Conservation (phyloP, 23 tunicate genomes). For the Styela plicata region DNA sequence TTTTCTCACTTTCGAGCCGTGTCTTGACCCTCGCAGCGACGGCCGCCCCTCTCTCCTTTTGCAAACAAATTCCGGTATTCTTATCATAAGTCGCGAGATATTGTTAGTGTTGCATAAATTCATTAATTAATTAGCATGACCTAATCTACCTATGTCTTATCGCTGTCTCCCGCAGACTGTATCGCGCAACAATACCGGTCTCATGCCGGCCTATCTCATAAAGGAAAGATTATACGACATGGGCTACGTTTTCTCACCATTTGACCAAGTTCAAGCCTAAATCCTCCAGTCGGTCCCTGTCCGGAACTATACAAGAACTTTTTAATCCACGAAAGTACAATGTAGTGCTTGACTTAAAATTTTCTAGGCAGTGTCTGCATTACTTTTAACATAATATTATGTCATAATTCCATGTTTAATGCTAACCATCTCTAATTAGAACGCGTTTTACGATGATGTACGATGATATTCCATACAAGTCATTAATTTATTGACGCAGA, state of each 20-base stretch:
- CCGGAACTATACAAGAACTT: neutral
- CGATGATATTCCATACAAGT: no score
- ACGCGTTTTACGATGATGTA: no score
- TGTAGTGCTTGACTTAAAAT: neutral
- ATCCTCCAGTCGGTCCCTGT: neutral
- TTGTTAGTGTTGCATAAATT: constrained; percentile 1
- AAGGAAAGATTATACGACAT: constrained; percentile 9
- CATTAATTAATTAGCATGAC: constrained; percentile 21
- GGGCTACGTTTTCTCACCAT: neutral
- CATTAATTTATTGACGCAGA: no score
- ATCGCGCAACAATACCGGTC: constrained; percentile 17
- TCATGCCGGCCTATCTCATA: constrained; percentile 2
- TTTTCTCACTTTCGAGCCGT: neutral
- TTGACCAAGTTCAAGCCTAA: neutral
- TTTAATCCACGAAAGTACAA: neutral
- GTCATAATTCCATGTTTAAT: neutral
- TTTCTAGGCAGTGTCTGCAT: neutral
- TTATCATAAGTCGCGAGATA: constrained; percentile 11
- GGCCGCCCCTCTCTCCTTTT: constrained; percentile 1
- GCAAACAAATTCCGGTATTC: constrained; percentile 30
- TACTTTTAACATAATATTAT: neutral
- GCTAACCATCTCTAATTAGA: neutral
- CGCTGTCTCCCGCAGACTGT: constrained; percentile 6
- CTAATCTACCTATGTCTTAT: constrained; percentile 19
- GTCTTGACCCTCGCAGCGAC: constrained; percentile 17